Evolutionary conservation across 2,113 vertebrate species (phyloP).

Genomic region (Eonycteris spelaea): DNA sequence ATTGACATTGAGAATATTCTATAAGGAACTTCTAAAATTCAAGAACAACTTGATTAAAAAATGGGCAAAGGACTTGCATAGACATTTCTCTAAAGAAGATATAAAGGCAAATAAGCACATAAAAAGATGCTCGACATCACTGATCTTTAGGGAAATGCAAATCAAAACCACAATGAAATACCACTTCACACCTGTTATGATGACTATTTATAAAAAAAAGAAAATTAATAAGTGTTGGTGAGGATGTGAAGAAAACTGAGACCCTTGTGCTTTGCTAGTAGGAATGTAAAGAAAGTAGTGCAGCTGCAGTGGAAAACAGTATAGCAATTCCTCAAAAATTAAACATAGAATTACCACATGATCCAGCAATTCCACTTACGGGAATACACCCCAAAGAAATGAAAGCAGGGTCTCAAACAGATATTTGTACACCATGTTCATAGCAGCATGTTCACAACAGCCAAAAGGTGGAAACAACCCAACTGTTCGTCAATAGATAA

Average conservation of each 20-base stretch:
- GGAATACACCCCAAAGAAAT: not conserved
- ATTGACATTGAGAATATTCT: not conserved
- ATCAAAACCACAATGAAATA: not conserved
- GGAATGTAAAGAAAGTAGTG: conserved; percentile 15
- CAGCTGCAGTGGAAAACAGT: not conserved
- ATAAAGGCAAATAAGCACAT: not conserved
- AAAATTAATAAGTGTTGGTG: not conserved
- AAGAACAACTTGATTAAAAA: not conserved
- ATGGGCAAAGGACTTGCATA: not conserved
- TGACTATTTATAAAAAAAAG: not conserved
- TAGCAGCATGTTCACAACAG: not conserved
- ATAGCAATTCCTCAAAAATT: not conserved
- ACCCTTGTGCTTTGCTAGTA: not conserved
- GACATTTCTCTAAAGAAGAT: not conserved
- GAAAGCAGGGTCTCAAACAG: not conserved
- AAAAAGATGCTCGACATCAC: not conserved
- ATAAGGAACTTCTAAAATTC: not conserved
- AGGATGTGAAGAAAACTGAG: not conserved
- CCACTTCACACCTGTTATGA: not conserved
- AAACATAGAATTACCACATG: not conserved
- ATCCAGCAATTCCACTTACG: not conserved
- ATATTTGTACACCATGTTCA: not conserved
- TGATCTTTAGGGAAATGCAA: not conserved
- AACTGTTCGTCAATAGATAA: not conserved
- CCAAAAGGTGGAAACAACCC: not conserved